These are phyloP conservation scores for Acestrorhynchus altus DNA, from an alignment of 2,797 vertebrate species.

Conservation along the genomic window DNA sequence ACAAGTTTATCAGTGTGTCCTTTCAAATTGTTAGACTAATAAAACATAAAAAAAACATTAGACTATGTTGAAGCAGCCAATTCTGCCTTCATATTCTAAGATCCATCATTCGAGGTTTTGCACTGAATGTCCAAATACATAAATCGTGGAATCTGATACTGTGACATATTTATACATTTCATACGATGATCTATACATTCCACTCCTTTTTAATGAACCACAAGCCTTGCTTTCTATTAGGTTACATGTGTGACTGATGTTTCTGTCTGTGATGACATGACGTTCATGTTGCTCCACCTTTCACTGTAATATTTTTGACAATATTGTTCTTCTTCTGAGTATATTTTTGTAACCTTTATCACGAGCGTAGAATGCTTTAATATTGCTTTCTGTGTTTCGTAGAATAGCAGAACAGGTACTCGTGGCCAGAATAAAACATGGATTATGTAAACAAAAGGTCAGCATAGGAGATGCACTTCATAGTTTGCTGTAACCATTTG, in stretches of 20 bases:
- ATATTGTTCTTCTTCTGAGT: slow-evolving; percentile 60
- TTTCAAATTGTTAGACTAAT: not conserved
- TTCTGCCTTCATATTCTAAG: slow-evolving; percentile 34
- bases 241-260: not conserved
- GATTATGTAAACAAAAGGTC: slow-evolving; percentile 61
- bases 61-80: not conserved
- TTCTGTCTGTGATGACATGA: slow-evolving; percentile 5
- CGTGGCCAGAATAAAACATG: slow-evolving; percentile 61
- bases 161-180: slow-evolving; percentile 19
- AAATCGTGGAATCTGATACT: slow-evolving; percentile 13
- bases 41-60: too few relatives aligned
- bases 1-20: slow-evolving; percentile 1
- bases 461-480: slow-evolving; percentile 58
- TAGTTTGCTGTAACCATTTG: slow-evolving; percentile 71
- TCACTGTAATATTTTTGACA: slow-evolving; percentile 12
- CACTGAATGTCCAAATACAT: slow-evolving; percentile 17
- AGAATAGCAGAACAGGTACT: not conserved
- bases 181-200: slow-evolving; percentile 19
- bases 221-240: slow-evolving; percentile 8
- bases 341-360: slow-evolving; percentile 81
- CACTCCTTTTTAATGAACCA: not conserved
- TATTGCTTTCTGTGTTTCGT: slow-evolving; percentile 49
- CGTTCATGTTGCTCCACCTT: slow-evolving; percentile 10
- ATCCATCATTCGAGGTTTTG: slow-evolving; percentile 18
- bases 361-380: slow-evolving; percentile 65